Base-by-base conservation (phyloP, 2,888 invertebrate genomes). In the Pseudococcus jackbeardsleyi region DNA sequence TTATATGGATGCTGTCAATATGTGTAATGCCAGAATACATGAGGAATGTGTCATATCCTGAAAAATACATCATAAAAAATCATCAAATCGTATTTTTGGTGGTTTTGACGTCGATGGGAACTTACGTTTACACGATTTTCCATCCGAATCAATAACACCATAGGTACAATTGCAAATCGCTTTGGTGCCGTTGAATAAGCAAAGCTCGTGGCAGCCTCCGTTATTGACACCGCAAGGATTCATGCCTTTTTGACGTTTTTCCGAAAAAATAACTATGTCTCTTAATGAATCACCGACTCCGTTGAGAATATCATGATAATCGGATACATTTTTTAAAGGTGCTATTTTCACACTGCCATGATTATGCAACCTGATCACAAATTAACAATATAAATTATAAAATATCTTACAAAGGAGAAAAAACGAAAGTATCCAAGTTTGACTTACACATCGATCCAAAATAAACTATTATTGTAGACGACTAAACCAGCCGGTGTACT, bases 91-190 rank as follows among this genome's bases (percentile, higher is more conserved):
- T 15, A 50, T 50, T 50, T 46, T 42, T 33, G 26, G 26, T 33
- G 26, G 26, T 3, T 42, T 46, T 54, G 64, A 84, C 26, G 1
- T 50, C 12, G 50, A 50, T 59, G 39, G 48, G 5, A 39, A 87
- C 91, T 90, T 90, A 93, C 93, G 93, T 91, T 94, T 93, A 92
- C 97, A 97, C 86, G 93, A 92, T 90, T 93, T 93, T 0, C 93
- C 93, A 92, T 96, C 94, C 3, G 92, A 90, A 8, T 94, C 93
- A 5, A 96, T 93, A 90, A 94, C 94, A 5, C 97, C 97, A 92
- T 97, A 96, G 64, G 97, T 95, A 91, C 98, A 98, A 59, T 94
- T 95, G 92, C 97, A 97, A 89, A 94, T 93, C 48, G 94, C 93
- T 90, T 92, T 92, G 9, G 92, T 93, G 15, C 95, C 96, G 91